phyloP scores from a whole-genome alignment of 2,797 vertebrate genomes.

The Nannoperca obscura region DNA sequence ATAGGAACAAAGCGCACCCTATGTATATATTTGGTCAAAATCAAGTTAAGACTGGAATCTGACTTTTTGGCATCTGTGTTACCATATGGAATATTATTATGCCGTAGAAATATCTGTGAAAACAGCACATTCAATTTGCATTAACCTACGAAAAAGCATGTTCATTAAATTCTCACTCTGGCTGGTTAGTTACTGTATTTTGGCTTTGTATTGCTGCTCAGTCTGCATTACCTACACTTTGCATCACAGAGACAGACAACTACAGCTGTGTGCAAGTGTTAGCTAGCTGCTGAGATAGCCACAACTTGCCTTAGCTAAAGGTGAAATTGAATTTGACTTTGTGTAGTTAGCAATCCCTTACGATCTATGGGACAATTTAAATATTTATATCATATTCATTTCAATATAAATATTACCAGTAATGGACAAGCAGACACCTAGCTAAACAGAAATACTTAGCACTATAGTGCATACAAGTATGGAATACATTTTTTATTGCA shows the following conservation, averaged over 20 bases:
- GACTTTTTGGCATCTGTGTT: neutral
- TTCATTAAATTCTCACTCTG: neutral
- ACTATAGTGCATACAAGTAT: neutral
- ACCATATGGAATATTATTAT: neutral
- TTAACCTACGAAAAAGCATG: neutral
- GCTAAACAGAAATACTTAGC: neutral
- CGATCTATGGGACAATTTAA: neutral
- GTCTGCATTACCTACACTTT: neutral
- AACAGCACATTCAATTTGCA: neutral
- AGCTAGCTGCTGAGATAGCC: too few relatives aligned
- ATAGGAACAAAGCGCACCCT: slow-evolving; percentile 7
- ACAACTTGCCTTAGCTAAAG: neutral
- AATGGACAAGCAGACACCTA: neutral
- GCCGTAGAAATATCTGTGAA: neutral
- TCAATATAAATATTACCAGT: neutral
- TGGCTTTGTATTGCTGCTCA: neutral
- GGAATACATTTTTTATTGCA: too few relatives aligned
- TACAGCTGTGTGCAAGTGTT: neutral
- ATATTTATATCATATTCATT: neutral
- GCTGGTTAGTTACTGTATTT: neutral
- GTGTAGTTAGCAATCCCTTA: neutral
- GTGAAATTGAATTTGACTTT: neutral
- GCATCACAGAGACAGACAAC: neutral
- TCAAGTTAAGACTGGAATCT: neutral
- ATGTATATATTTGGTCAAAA: neutral